phyloP scores from a whole-genome alignment of 64 coral and sea anemone genomes.

The Actinia tenebrosa region DNA sequence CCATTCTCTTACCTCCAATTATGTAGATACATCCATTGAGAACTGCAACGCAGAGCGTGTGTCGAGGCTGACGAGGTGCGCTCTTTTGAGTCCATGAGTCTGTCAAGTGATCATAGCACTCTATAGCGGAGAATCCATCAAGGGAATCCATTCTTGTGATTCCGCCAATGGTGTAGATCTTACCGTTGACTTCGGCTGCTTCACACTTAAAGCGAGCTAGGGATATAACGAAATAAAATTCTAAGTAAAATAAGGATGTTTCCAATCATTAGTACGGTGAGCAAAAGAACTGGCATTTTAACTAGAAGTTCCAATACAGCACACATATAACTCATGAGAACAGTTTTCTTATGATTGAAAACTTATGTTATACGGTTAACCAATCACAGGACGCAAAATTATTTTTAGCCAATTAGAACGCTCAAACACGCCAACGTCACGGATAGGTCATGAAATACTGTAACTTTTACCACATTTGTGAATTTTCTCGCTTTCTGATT shows the following conservation, averaged over 20 bases:
- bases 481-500: no score
- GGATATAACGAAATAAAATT: background rate
- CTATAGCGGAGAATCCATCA: slow-evolving; percentile 39
- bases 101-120: slow-evolving; percentile 59
- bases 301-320: no score
- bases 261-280: no score
- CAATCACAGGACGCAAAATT: no score
- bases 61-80: slow-evolving; percentile 53
- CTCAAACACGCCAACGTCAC: no score
- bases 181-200: slow-evolving; percentile 48
- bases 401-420: no score
- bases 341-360: no score
- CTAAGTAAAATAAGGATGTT: background rate
- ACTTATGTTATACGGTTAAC: no score
- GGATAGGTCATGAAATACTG: no score
- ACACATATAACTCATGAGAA: no score
- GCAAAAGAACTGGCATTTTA: no score
- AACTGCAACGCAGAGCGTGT: slow-evolving; percentile 56
- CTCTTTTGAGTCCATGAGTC: slow-evolving; percentile 40
- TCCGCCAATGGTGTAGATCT: slow-evolving; percentile 73
- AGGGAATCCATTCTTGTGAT: slow-evolving; percentile 35
- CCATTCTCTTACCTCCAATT: slow-evolving; percentile 62
- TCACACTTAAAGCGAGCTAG: slow-evolving; percentile 66
- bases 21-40: slow-evolving; percentile 65
- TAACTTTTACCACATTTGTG: no score